phyloP scores from a whole-genome alignment of 2,797 vertebrate species.

The Geotrypetes seraphini region DNA sequence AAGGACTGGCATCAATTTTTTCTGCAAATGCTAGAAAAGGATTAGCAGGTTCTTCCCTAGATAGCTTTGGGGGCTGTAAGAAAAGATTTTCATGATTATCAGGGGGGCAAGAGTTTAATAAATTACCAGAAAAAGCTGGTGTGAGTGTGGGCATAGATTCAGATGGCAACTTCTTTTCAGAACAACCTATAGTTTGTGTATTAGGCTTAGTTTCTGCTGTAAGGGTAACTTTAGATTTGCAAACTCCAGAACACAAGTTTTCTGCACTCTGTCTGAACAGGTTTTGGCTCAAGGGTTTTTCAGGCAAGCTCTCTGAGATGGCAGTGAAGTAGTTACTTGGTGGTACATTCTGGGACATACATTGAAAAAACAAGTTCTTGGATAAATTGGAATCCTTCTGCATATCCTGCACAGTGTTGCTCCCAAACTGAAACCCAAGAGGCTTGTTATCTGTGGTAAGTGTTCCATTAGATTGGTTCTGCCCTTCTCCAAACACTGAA shows the following conservation, averaged over 20 bases:
- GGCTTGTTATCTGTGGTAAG: slow-evolving; percentile 66
- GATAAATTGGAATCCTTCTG: slow-evolving; percentile 69
- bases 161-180: slow-evolving; percentile 55
- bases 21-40: slow-evolving; percentile 86
- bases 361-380: slow-evolving; percentile 97
- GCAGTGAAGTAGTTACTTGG: slow-evolving; percentile 85
- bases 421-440: slow-evolving; percentile 76
- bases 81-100: slow-evolving; percentile 92
- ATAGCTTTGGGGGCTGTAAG: slow-evolving; percentile 79
- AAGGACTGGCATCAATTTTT: slow-evolving; percentile 70
- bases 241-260: slow-evolving; percentile 41
- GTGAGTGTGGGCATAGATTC: slow-evolving; percentile 73
- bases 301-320: slow-evolving; percentile 77
- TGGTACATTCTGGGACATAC: slow-evolving; percentile 83
- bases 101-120: slow-evolving; percentile 61
- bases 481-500: slow-evolving; percentile 51
- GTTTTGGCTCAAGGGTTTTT: slow-evolving; percentile 68
- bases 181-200: slow-evolving; percentile 64
- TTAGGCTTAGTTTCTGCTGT: slow-evolving; percentile 66
- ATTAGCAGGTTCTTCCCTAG: slow-evolving; percentile 78
- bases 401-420: slow-evolving; percentile 54
- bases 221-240: slow-evolving; percentile 47
- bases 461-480: slow-evolving; percentile 71
- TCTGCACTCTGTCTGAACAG: slow-evolving; percentile 76
- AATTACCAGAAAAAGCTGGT: slow-evolving; percentile 68